A percentile compares a stretch with the other conserved stretches of the same genome.
These are phyloP conservation scores for Capitella teleta DNA, from an alignment of 1,140 invertebrate genomes.

Conservation along the genomic window DNA sequence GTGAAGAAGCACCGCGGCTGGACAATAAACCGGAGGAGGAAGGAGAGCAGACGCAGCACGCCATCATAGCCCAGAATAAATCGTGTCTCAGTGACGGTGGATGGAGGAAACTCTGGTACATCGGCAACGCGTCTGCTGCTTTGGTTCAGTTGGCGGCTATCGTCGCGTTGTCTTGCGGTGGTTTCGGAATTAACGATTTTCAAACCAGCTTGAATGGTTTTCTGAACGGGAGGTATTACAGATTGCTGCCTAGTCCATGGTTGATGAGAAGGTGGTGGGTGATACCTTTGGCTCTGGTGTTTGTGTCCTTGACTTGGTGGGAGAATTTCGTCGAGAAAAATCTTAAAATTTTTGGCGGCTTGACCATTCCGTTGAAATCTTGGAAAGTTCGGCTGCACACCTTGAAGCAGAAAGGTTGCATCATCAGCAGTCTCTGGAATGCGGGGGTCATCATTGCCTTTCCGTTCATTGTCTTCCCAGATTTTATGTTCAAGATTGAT, in stretches of 20 bases:
- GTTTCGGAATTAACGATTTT: no score
- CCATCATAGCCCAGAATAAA: no score
- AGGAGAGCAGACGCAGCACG: background rate
- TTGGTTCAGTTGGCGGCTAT: background rate
- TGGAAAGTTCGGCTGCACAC: conserved; percentile 13
- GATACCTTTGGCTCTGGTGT: conserved; percentile 26
- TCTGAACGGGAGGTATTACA: no score
- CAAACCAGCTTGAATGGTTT: no score
- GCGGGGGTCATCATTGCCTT: conserved; percentile 13
- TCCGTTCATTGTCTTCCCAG: background rate
- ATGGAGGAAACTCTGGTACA: background rate
- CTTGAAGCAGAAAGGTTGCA: conserved; percentile 11
- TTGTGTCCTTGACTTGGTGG: conserved; percentile 35
- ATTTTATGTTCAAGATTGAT: background rate
- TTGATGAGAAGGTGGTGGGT: no score
- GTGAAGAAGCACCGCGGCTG: no score
- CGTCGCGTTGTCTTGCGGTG: background rate
- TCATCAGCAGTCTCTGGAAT: conserved; percentile 13
- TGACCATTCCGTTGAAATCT: conserved; percentile 12
- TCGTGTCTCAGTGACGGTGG: no score
- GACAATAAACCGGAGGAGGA: background rate
- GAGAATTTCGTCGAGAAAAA: conserved; percentile 35
- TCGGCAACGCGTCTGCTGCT: background rate
- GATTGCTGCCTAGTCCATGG: no score
- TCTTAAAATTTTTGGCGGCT: conserved; percentile 9